Base-by-base conservation (phyloP, 2,888 invertebrate genomes). In the Heliconius cydno region DNA sequence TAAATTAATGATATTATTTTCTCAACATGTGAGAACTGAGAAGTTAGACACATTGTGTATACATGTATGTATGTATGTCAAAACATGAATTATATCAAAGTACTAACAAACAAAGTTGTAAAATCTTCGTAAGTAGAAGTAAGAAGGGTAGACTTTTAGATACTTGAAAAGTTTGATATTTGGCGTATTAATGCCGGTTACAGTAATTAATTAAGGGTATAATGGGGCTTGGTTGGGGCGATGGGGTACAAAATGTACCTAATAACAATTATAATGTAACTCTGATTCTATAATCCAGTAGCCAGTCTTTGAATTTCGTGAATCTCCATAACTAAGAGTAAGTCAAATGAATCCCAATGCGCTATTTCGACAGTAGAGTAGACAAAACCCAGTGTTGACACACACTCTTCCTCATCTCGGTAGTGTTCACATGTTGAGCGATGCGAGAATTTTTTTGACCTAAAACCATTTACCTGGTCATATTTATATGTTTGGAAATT, bases 111-210 rank as follows among this genome's bases (percentile, higher is more conserved):
- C 52, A 72, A 52, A 30, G 72, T 72, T 28, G 52, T 52, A 72
- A 72, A 72, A 72, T 52, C 30, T 72, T 28, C 12, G 15, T 30
- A 52, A 72, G 30, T 28, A 65, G 63, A 25, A 65, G 4, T 52
- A 46, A 28, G 28, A 71, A 52, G 41, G 9, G 41, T 25, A 46
- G 12, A 22, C 10, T 25, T 25, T 15, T 19, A 3, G 22, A 70
- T 70, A 15, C 25, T 70, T 25, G 13, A 52, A 28, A 71, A 71
- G 71, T 71, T 71, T 25, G 28, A 71, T 19, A 71, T 52, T 28
- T 19, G 12, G n/a, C 28, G 41, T 41, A 70, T 25, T 70, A 66
- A 70, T 25, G 25, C n/a, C 25, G 13, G 25, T 52, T 41, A 25
- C 1, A 12, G 41, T 41, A 70, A n/a, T 70, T 70, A 70, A 70